Evolutionary conservation across 2,113 vertebrate genomes (phyloP).

Genomic region (Cnemophilus loriae): DNA sequence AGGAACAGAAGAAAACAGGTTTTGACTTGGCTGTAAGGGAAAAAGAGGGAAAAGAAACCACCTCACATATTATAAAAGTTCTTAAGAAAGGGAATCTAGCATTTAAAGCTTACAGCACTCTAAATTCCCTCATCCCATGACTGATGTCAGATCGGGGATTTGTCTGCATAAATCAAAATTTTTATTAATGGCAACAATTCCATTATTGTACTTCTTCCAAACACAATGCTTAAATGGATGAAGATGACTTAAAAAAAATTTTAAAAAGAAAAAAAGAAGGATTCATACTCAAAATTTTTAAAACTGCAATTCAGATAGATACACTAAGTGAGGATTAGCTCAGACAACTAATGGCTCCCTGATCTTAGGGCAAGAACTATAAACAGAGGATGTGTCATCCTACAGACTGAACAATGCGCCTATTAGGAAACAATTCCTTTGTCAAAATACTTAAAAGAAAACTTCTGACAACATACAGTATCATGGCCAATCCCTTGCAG

Average conservation of each 20-base stretch:
- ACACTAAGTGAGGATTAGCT: not conserved
- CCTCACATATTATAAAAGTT: not conserved
- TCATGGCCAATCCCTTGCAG: not conserved
- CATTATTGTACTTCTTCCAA: not conserved
- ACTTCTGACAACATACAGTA: not conserved
- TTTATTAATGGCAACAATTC: not conserved
- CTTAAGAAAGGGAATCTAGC: not conserved
- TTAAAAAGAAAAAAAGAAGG: rapidly evolving
- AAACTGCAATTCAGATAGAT: not conserved
- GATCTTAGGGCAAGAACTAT: not conserved
- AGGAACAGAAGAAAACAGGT: not conserved
- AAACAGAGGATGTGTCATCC: not conserved
- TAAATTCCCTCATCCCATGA: not conserved
- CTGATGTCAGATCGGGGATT: not conserved
- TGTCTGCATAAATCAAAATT: not conserved
- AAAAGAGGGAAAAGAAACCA: not conserved
- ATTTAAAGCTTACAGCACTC: no score
- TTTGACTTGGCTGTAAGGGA: not conserved
- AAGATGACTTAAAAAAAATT: not conserved
- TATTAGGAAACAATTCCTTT: not conserved
- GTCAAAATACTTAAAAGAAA: not conserved
- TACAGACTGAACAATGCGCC: not conserved
- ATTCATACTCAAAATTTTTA: not conserved
- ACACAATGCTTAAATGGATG: not conserved
- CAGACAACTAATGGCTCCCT: not conserved